These are phyloP conservation scores for Anguilla obscura DNA, from an alignment of 2,797 vertebrate species.

Conservation along the genomic window DNA sequence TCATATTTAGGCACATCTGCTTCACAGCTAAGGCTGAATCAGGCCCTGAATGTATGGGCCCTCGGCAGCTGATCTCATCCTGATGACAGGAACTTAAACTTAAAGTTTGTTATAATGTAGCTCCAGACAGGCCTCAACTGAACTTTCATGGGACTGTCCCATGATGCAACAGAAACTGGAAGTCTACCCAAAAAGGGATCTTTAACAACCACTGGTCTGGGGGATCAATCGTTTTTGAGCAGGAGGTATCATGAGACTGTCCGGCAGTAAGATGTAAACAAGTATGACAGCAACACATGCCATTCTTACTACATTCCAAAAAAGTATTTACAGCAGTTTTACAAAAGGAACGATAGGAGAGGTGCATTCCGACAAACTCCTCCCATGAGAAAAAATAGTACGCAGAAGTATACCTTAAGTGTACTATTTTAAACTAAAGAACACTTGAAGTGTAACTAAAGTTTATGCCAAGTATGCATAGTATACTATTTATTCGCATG, in stretches of 20 bases:
- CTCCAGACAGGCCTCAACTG: neutral
- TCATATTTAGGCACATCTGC: too few species aligned
- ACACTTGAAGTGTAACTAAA: too few species aligned
- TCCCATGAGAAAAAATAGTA: too few species aligned
- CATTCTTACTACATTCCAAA: neutral
- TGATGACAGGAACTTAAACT: neutral
- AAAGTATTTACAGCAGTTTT: neutral
- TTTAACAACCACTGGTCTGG: neutral
- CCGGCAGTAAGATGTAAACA: neutral
- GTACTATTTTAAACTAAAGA: too few species aligned
- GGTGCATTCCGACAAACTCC: too few species aligned
- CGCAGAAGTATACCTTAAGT: too few species aligned
- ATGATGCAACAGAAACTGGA: neutral
- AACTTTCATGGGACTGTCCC: neutral
- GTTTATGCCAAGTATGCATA: too few species aligned
- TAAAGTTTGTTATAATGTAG: neutral
- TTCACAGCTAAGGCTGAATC: too few species aligned
- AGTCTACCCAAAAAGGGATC: neutral
- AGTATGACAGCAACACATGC: neutral
- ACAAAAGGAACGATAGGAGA: neutral
- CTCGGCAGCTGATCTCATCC: neutral
- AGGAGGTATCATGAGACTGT: neutral
- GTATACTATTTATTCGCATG: too few species aligned
- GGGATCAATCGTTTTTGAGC: neutral
- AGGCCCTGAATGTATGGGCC: neutral